Conservation (phyloP, 2,888 invertebrate genomes). For the Phytoseiulus persimilis region DNA sequence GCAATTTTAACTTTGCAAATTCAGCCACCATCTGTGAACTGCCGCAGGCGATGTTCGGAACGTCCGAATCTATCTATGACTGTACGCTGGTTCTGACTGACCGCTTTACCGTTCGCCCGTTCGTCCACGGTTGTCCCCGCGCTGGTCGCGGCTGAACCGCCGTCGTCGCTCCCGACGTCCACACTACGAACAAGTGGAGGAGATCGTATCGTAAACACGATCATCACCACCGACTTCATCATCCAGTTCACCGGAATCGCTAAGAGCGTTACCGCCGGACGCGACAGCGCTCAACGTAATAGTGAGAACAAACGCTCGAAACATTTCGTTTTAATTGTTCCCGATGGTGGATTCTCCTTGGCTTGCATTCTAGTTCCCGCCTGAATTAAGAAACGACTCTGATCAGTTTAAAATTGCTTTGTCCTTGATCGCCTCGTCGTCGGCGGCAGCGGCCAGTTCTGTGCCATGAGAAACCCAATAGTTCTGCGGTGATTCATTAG, state of each 20-base stretch:
- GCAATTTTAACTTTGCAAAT: constrained; percentile 5
- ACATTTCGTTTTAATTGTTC: neutral
- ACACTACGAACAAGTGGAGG: neutral
- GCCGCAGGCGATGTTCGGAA: neutral
- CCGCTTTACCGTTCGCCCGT: constrained; percentile 5
- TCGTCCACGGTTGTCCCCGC: neutral
- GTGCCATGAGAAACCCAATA: neutral
- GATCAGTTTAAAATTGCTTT: neutral
- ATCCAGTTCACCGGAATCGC: neutral
- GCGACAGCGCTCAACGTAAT: neutral
- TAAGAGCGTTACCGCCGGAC: neutral
- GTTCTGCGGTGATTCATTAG: neutral
- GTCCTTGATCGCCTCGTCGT: neutral
- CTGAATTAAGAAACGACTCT: neutral
- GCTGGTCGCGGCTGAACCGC: neutral
- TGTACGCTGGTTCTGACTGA: neutral
- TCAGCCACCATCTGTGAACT: neutral
- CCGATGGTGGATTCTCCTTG: neutral
- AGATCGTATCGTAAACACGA: neutral
- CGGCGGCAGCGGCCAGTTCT: neutral
- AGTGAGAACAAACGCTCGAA: neutral
- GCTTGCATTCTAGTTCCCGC: neutral
- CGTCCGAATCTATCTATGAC: neutral
- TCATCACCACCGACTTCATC: neutral
- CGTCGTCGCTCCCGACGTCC: neutral